These are phyloP conservation scores for Steinernema feltiae DNA, from an alignment of 1,140 invertebrate species.

Conservation along the genomic window DNA sequence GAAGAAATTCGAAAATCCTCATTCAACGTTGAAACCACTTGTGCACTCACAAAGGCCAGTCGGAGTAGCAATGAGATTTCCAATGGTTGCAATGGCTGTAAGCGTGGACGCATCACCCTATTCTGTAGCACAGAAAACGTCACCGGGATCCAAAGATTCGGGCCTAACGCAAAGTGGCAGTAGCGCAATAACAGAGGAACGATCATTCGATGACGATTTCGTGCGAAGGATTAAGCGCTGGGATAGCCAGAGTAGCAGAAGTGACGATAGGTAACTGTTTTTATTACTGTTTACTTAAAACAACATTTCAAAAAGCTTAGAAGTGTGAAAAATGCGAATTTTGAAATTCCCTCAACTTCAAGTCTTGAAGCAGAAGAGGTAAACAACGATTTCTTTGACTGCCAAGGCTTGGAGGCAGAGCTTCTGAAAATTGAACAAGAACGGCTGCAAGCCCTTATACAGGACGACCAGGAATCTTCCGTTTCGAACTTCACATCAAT, in stretches of 20 bases:
- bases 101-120: background rate
- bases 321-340: background rate
- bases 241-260: conserved; percentile 2
- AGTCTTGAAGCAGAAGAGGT: background rate
- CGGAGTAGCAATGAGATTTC: background rate
- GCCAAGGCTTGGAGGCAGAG: background rate
- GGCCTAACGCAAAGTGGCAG: background rate
- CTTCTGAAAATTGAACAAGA: background rate
- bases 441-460: background rate
- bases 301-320: too few species aligned
- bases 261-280: background rate
- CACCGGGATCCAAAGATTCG: background rate
- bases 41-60: background rate
- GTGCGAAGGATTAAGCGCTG: background rate
- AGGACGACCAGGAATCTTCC: background rate
- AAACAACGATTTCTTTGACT: conserved; percentile 3
- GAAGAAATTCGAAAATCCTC: too few species aligned
- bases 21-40: too few species aligned
- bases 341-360: background rate
- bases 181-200: background rate
- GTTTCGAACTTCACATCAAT: conserved; percentile 1
- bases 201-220: background rate
- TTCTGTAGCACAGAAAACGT: background rate
- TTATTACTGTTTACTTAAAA: background rate
- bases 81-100: background rate